Evolutionary conservation across 2,113 vertebrate genomes (phyloP).

Genomic region (Xiphorhynchus elegans): DNA sequence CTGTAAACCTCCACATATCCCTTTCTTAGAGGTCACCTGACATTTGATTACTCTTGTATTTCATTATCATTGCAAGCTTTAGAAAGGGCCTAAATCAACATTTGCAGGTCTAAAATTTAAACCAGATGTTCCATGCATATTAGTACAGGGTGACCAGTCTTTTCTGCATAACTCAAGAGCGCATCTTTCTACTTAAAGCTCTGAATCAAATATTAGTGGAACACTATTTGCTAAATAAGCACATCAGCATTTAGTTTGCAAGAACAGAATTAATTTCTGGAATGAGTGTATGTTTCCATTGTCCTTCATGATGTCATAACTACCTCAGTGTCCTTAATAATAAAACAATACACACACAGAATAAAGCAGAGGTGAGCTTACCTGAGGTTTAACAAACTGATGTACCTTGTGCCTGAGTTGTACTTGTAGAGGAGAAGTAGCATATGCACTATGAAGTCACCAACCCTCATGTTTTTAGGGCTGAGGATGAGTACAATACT

Average conservation of each 20-base stretch:
- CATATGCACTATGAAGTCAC: neutral
- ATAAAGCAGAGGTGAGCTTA: neutral
- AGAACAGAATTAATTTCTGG: neutral
- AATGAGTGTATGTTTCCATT: neutral
- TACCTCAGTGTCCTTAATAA: neutral
- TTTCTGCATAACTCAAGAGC: neutral
- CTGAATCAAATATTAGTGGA: neutral
- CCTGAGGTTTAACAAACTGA: neutral
- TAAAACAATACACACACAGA: neutral
- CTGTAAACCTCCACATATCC: neutral
- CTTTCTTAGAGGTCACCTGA: neutral
- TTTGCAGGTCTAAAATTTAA: neutral
- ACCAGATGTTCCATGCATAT: neutral
- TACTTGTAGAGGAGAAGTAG: neutral
- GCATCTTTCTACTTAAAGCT: neutral
- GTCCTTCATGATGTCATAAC: neutral
- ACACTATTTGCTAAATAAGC: neutral
- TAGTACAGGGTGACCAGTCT: neutral
- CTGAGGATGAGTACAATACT: neutral
- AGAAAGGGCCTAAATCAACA: neutral
- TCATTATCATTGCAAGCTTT: neutral
- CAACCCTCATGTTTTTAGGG: neutral
- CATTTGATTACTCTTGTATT: neutral
- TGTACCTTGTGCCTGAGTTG: neutral
- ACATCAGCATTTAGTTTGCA: neutral